These are phyloP conservation scores for Mormyrus hasselquistii DNA, from an alignment of 2,797 vertebrate genomes.

Conservation along the genomic window DNA sequence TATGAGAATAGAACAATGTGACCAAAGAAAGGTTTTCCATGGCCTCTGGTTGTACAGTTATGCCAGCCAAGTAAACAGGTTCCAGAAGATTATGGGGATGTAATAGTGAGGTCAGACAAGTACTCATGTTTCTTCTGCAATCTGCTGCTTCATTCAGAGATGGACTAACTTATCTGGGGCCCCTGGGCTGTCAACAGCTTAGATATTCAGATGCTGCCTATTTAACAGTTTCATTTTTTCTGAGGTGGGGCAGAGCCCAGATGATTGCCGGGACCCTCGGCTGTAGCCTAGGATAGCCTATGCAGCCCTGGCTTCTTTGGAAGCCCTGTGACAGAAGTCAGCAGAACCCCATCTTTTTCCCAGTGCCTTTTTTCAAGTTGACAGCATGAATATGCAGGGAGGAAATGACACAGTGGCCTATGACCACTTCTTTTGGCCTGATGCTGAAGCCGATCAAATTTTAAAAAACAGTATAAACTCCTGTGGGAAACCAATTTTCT, in stretches of 20 bases:
- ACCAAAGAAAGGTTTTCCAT: not conserved
- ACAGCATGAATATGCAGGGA: not conserved
- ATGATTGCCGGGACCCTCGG: not conserved
- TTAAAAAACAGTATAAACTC: not conserved
- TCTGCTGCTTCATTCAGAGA: not conserved
- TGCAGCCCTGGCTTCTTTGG: not conserved
- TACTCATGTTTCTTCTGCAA: not conserved
- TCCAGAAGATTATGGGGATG: not conserved
- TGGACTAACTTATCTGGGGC: not conserved
- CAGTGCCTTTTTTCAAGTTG: not conserved
- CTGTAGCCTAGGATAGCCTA: not conserved
- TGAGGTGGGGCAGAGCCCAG: not conserved
- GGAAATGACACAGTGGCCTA: not conserved
- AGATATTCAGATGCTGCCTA: not conserved
- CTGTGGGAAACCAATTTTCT: constrained; percentile 5
- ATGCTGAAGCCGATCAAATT: not conserved
- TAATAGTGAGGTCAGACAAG: not conserved
- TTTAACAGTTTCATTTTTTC: not conserved
- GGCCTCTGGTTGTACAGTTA: not conserved
- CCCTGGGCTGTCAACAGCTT: not conserved
- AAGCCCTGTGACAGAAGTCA: not conserved
- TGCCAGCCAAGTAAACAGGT: not conserved
- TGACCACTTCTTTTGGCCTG: not conserved
- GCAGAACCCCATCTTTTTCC: not conserved
- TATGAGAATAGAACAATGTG: not conserved